Evolutionary conservation across 2,797 vertebrate species (phyloP).

Genomic region (Lacerta bilineata): DNA sequence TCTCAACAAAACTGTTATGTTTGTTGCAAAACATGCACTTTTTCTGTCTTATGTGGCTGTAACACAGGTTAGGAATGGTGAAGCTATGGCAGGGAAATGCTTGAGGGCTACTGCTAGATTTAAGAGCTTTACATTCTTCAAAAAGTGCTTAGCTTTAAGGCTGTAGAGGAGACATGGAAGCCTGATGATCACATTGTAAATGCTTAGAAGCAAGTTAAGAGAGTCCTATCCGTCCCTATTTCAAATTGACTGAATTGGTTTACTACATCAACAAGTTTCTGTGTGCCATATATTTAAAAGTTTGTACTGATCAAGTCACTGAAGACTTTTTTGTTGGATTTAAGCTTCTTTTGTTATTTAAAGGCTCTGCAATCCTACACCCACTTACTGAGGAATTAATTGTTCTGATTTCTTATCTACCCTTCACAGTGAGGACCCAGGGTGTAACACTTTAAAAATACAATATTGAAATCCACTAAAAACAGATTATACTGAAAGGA

Average conservation of each 20-base stretch:
- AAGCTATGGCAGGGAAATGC: background rate
- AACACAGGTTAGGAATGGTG: background rate
- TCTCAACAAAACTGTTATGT: background rate
- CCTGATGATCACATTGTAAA: background rate
- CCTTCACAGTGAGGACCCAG: too few relatives aligned
- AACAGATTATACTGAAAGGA: too few relatives aligned
- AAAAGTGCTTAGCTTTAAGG: background rate
- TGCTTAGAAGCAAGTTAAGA: background rate
- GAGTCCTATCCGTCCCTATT: background rate
- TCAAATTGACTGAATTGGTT: background rate
- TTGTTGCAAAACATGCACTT: background rate
- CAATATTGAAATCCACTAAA: too few relatives aligned
- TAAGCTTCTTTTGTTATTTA: background rate
- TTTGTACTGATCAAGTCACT: background rate
- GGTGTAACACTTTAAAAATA: too few relatives aligned
- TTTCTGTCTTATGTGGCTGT: background rate
- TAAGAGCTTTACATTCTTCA: background rate
- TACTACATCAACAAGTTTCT: background rate
- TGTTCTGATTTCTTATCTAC: too few relatives aligned
- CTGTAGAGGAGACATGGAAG: background rate
- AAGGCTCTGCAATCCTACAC: background rate
- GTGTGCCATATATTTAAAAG: background rate
- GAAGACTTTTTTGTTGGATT: too few relatives aligned
- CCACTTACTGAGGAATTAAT: background rate
- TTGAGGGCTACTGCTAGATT: background rate